These are phyloP conservation scores for Eupithecia abbreviata DNA, from an alignment of 2,888 invertebrate species.

Conservation along the genomic window DNA sequence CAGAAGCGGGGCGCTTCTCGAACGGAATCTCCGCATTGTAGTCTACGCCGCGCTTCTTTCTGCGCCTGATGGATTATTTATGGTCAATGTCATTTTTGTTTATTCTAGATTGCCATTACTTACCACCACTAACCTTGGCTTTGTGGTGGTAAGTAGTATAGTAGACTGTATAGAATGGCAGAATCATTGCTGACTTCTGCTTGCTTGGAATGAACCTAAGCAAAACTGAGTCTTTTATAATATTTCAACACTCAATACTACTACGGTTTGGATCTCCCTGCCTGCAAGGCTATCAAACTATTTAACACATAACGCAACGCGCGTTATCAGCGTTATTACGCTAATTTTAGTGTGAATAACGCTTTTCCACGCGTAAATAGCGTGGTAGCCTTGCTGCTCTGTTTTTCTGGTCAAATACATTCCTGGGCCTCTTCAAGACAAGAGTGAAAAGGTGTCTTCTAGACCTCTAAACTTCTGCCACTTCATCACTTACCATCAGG, in stretches of 20 bases:
- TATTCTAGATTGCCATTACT: no score
- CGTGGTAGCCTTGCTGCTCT: no score
- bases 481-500: background rate
- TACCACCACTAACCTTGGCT: no score
- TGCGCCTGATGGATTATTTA: conserved; percentile 73
- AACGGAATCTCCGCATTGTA: conserved; percentile 99
- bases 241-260: background rate
- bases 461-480: background rate
- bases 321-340: no score
- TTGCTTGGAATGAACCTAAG: background rate
- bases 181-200: background rate
- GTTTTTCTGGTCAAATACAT: background rate
- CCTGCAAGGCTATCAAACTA: background rate
- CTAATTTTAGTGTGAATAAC: no score
- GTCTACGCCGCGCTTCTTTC: conserved; percentile 95
- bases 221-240: background rate
- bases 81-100: no score
- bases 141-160: no score
- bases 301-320: no score
- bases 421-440: no score
- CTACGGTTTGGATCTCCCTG: background rate
- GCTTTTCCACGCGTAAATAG: no score
- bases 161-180: background rate
- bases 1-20: conserved; percentile 95
- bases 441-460: background rate